Evolutionary conservation across 2,888 invertebrate genomes (phyloP), one percentile per base, ranked within the genome.

Genomic region (Cotesia congregata): DNA sequence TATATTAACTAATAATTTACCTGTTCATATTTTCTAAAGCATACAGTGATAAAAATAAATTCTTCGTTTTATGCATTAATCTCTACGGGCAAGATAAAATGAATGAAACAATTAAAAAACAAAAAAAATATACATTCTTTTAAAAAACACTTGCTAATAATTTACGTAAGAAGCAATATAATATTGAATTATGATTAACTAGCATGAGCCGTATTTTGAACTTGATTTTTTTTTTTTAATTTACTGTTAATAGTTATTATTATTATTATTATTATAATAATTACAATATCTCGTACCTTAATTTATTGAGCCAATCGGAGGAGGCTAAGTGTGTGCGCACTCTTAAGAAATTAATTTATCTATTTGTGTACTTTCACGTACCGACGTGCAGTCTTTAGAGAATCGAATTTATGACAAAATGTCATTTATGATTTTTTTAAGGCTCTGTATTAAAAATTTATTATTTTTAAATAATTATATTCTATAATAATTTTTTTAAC

Each of bases 31-130:
- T 78, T 77, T 79, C 78, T 78, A 77, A 77, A 80, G 80, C 80
- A 80, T 80, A 80, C 79, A 70, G 20, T 41, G 50, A 70, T 70
- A 70, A 64, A 70, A 75, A 71, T 71, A 39, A 60, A 68, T 68
- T 61, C 5, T 12, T 41, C 59, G 39, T 68, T 17, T 15, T 41
- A 82, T 83, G 82, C 82, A 82, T 85, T 85, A 83, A 86, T 80
- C 69, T 83, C 83, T 84, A 86, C 84, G 84, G 87, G 86, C 87
- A 88, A 87, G 87, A 88, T 84, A 85, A 85, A 79, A 78, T 77
- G 78, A 77, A 73, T 78, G 77, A 72, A 80, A 75, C 61, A 67
- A 74, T 65, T 77, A 64, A 40, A 72, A 62, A 77, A 20, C 70
- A 68, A 72, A 59, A 67, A 70, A 62, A 3, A 73, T 69, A 50